Conservation (phyloP, 2,888 invertebrate species). For the Odontothrips loti region DNA sequence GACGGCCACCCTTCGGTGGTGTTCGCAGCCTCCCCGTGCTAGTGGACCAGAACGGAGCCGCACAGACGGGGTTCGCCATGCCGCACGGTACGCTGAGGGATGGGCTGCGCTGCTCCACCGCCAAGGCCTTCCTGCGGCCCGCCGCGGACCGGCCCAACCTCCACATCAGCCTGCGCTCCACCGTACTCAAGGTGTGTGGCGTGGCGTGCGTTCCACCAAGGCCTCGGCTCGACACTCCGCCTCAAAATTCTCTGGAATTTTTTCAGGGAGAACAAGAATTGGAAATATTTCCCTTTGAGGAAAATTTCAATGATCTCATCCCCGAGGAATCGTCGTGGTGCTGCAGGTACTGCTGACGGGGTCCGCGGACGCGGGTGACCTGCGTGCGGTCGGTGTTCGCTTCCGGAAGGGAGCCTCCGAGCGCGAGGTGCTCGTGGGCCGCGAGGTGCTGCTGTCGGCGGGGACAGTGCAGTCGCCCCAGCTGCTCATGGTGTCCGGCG, state of each 20-base stretch:
- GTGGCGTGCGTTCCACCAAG: too few relatives aligned
- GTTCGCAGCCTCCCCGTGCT: neutral
- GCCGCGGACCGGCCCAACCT: conserved; percentile 38
- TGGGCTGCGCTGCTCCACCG: conserved; percentile 39
- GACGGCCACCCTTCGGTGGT: neutral
- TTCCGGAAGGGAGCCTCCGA: conserved; percentile 32
- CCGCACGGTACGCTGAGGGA: conserved; percentile 37
- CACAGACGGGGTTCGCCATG: conserved; percentile 35
- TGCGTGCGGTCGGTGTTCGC: conserved; percentile 40
- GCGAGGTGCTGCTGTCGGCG: conserved; percentile 37
- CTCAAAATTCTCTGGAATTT: too few relatives aligned
- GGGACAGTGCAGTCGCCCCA: conserved; percentile 38
- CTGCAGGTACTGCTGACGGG: conserved; percentile 20
- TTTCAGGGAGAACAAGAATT: too few relatives aligned
- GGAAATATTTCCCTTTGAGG: too few relatives aligned
- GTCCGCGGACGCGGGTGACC: neutral
- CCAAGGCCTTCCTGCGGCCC: conserved; percentile 40
- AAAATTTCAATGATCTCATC: too few relatives aligned
- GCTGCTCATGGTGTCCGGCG: conserved; percentile 36
- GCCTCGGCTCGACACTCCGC: too few relatives aligned
- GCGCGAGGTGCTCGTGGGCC: conserved; percentile 27
- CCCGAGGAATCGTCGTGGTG: too few relatives aligned
- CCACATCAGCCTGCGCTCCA: conserved; percentile 41
- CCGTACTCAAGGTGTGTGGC: conserved; percentile 40
- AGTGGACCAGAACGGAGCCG: conserved; percentile 34